phyloP scores from a whole-genome alignment of 23 tunicate genomes.

The Halocynthia aurantium region DNA sequence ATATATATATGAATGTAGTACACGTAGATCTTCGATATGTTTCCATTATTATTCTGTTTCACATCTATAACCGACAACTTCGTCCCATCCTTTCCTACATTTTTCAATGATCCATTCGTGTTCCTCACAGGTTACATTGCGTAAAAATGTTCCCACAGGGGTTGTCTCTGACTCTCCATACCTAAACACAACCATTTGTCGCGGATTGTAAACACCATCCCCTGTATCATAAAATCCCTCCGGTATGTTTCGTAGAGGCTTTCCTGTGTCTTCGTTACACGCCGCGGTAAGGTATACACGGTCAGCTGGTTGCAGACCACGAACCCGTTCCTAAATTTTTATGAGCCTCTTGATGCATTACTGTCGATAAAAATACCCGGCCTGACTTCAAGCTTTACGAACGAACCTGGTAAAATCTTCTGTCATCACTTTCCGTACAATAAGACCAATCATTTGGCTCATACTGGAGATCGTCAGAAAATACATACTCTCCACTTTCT shows the following conservation, averaged over 20 bases:
- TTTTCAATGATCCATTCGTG: constrained; percentile 46
- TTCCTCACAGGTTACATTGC: constrained; percentile 53
- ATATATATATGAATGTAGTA: neutral
- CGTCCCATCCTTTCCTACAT: constrained; percentile 61
- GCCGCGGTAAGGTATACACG: constrained; percentile 22
- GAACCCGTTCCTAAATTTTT: constrained; percentile 35
- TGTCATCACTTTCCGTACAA: constrained; percentile 34
- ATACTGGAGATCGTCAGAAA: constrained; percentile 39
- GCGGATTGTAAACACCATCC: constrained; percentile 57
- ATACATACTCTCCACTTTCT: constrained; percentile 27
- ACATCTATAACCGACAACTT: constrained; percentile 39
- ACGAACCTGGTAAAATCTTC: constrained; percentile 55
- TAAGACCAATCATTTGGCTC: constrained; percentile 51
- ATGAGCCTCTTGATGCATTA: no score
- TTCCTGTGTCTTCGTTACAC: constrained; percentile 28
- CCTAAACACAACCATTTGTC: constrained; percentile 16
- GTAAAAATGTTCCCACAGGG: constrained; percentile 29
- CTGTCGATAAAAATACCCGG: no score
- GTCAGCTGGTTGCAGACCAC: constrained; percentile 50
- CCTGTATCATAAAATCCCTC: constrained; percentile 52
- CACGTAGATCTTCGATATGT: neutral
- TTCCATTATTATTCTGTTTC: neutral
- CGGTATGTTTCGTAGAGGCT: constrained; percentile 41
- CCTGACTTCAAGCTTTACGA: no score
- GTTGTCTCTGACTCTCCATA: constrained; percentile 8